Base-by-base conservation (phyloP, 2,113 vertebrate species). In the Perca fluviatilis region DNA sequence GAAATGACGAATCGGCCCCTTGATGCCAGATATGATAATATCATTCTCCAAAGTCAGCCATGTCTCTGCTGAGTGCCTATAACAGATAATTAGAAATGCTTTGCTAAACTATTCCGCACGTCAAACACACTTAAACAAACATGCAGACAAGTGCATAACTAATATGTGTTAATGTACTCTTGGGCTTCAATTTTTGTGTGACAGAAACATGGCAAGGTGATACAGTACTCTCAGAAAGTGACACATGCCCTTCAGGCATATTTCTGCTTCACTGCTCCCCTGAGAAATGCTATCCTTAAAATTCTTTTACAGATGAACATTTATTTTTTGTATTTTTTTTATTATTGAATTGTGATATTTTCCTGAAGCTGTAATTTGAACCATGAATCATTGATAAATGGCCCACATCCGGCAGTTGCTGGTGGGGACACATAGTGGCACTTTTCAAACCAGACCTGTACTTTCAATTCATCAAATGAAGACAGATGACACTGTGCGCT, bases 311-410 rank as follows among this genome's bases (percentile, higher is more conserved):
- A 30, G 25, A 67, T 27, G 56, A 21, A 43, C 40, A 43, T 18
- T 18, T 27, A 62, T 73, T 68, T 58, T 69, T n/a, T 80, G 1
- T 47, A 6, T 19, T 56, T 72, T 68, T 68, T 72, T 74, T 21
- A 84, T 74, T 79, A 68, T 33, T 68, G 27, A 80, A 71, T 62
- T 90, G 80, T 88, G 80, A 86, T 84, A 66, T 81, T 81, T 73
- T 89, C 85, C 80, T 12, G 51, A 62, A 82, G 85, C 75, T 51
- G 77, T 87, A 74, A 89, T 89, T 90, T 81, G 30, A 13, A 11
- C 86, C 77, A 82, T 86, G 83, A 90, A 92, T 91, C 92, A 90
- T 54, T 90, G 89, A 91, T 88, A 81, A 89, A 90, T 79, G 79
- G 53, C 56, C 56, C 62, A 62, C 77, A 77, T 84, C 83, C 18